phyloP scores from a whole-genome alignment of 2,888 invertebrate species.

The Drosophila dives region DNA sequence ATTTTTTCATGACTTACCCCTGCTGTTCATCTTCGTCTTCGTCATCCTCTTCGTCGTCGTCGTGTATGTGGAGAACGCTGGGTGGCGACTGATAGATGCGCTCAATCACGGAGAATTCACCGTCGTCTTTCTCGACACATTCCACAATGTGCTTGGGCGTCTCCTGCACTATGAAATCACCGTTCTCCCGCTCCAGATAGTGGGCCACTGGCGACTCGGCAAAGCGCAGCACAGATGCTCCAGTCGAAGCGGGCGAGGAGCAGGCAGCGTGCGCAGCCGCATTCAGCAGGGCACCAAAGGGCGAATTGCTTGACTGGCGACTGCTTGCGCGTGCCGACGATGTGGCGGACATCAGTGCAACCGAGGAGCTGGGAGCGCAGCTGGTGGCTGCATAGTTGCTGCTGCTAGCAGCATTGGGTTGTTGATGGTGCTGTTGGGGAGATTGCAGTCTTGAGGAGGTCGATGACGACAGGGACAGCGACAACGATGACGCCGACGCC shows the following conservation, averaged over 20 bases:
- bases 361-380: conserved; percentile 27
- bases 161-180: conserved; percentile 85
- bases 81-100: conserved; percentile 84
- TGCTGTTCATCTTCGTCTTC: conserved; percentile 65
- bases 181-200: conserved; percentile 84
- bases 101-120: conserved; percentile 85
- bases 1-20: conserved; percentile 21
- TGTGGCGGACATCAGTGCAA: conserved; percentile 24
- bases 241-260: conserved; percentile 70
- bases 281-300: conserved; percentile 76
- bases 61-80: conserved; percentile 84
- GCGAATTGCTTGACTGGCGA: conserved; percentile 76
- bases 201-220: conserved; percentile 84
- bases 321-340: conserved; percentile 28
- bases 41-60: conserved; percentile 82
- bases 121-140: conserved; percentile 84
- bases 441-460: conserved; percentile 45
- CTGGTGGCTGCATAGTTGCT: conserved; percentile 19
- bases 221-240: conserved; percentile 82
- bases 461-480: conserved; percentile 6
- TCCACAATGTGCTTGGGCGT: conserved; percentile 84
- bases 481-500: conserved; percentile 9
- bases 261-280: conserved; percentile 69
- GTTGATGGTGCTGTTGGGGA: conserved; percentile 46
- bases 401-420: conserved; percentile 26